phyloP scores from a whole-genome alignment of 2,113 vertebrate species.

The Erythrolamprus reginae region DNA sequence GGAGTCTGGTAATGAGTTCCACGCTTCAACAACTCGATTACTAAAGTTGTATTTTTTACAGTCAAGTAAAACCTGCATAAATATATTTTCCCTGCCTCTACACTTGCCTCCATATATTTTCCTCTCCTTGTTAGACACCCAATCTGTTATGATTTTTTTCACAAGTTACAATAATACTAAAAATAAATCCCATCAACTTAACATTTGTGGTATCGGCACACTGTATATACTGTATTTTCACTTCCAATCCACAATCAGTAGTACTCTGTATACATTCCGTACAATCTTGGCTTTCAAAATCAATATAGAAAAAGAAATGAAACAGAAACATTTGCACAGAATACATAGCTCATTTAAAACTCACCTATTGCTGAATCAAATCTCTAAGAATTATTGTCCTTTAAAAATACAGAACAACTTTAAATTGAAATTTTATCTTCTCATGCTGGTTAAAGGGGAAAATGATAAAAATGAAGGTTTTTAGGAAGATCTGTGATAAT shows the following conservation, averaged over 20 bases:
- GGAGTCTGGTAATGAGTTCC: too few species aligned
- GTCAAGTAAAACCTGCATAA: not conserved
- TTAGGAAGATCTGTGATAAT: not conserved
- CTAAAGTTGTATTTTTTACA: too few species aligned
- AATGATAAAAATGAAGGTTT: not conserved
- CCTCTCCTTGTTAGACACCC: not conserved
- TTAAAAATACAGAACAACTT: not conserved
- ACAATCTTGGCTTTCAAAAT: not conserved
- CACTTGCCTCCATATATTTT: not conserved
- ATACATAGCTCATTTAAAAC: not conserved
- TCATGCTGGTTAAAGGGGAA: not conserved
- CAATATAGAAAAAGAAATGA: not conserved
- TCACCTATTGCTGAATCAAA: not conserved
- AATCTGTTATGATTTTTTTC: not conserved
- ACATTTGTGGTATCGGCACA: not conserved
- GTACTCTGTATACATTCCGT: not conserved
- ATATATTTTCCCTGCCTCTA: not conserved
- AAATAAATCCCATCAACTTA: not conserved
- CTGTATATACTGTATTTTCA: not conserved
- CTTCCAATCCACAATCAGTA: not conserved
- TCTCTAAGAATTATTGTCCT: not conserved
- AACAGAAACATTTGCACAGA: not conserved
- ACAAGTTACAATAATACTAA: not conserved
- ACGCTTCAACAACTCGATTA: too few species aligned
- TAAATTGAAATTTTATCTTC: not conserved